Base-by-base conservation (phyloP, 1,140 invertebrate species). In the Cotesia glomerata region DNA sequence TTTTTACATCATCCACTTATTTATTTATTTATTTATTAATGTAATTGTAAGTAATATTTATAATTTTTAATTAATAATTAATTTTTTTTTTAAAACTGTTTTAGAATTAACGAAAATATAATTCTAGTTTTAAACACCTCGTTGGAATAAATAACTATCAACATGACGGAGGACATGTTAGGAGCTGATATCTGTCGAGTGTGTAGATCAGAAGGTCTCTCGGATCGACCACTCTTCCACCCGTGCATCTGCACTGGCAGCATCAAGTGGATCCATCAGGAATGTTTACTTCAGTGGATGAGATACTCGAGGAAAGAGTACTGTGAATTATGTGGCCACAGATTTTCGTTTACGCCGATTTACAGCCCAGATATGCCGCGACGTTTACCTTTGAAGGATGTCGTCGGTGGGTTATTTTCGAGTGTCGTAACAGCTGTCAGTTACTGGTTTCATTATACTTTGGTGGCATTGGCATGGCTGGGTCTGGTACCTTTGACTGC, bases 341-440 rank as follows among this genome's bases (percentile, higher is more conserved):
- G 95, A 39, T 99, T 99, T 88, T 97, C 97, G 3, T 99, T 99
- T 83, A 97, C 96, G 81, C 98, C 98, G 71, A 99, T 99, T 76
- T 99, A 99, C 88, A 97, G 97, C 8, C 96, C 97, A 26, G 97
- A 99, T 83, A 99, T 99, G 98, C 98, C 98, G 8, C 93, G 98
- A 61, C 89, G 98, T 72, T 87, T 99, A 75, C 98, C 98, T 0
- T 88, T 99, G 26, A 91, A 91, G 75, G 97, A 98, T 84, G 95
- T 98, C 0, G 89, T 97, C 0, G 93, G 92, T 69, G 97, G 98
- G 1, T 87, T 99, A 16, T 89, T 98, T 59, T 91, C 92, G 4
- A 98, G 96, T 74, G 91, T 99, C 7, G 92, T 93, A 2, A 95
- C 95, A 54, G 97, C 96, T 8, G 92, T 98, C 0, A 93, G 96